Base-by-base conservation (phyloP, 2,888 invertebrate genomes). In the Oxystoma pomonae region DNA sequence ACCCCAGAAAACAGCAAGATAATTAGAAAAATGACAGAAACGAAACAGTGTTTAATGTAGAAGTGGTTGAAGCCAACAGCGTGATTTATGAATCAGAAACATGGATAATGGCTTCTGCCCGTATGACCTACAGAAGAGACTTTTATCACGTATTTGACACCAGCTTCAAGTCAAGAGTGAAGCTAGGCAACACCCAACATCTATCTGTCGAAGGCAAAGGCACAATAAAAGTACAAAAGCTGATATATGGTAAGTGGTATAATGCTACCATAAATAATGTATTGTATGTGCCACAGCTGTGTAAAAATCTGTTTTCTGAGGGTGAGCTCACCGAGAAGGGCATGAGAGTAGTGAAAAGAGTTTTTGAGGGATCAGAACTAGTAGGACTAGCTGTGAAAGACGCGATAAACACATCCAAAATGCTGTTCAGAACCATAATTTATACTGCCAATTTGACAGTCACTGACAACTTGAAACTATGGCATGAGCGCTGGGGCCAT, bases 231-330 rank as follows among this genome's bases (percentile, higher is more conserved):
- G 16, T 35, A 16, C 16, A 57, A 20, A 20, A 57, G 57, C 21
- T 20, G 2, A 20, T 57, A 16, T 21, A 57, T 20, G 57, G 57
- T 20, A n/a, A 57, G 20, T 57, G 57, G 21, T 7, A 7, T 20
- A n/a, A 57, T 20, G 21, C 57, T 16, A 57, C 57, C 21, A 57
- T 57, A 12, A 57, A 57, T n/a, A 57, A 57, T 57, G 16, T 57
- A 17, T 20, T 57, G 16, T 57, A 57, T n/a, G 22, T 57, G 9
- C 57, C 57, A 57, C 20, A 57, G 9, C n/a, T 57, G 18, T 17
- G 20, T 20, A 57, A 12, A n/a, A 57, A 22, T n/a, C 35, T 57
- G n/a, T 57, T 57, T 57, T 57, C 21, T 20, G 57, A 57, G 20
- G 57, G 21, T n/a, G 57, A 12, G 5, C 5, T 20, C 2, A 57